phyloP scores from a whole-genome alignment of 2,888 invertebrate species.

The Xylota segnis region DNA sequence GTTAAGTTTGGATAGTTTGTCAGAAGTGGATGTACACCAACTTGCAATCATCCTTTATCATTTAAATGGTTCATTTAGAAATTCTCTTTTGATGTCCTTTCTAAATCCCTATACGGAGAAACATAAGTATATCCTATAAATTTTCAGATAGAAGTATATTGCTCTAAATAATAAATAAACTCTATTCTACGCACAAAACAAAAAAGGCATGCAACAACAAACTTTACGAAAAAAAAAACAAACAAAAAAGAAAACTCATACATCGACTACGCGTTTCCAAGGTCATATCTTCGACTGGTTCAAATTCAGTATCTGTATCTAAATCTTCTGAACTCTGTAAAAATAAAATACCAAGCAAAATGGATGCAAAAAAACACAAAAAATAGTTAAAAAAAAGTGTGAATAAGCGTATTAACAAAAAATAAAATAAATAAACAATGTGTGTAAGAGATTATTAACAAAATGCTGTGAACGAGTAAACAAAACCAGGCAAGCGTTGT shows the following conservation, averaged over 20 bases:
- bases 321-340: constrained; percentile 88
- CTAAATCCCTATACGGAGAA: no score
- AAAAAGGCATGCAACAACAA: constrained; percentile 58
- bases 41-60: no score
- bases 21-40: no score
- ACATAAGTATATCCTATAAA: neutral
- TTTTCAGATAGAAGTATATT: neutral
- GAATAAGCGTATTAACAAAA: constrained; percentile 62
- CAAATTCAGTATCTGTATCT: constrained; percentile 89
- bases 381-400: constrained; percentile 69
- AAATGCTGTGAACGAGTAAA: constrained; percentile 63
- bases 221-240: constrained; percentile 62
- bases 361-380: constrained; percentile 77
- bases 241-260: constrained; percentile 83
- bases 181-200: constrained; percentile 10
- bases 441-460: constrained; percentile 62
- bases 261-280: constrained; percentile 89
- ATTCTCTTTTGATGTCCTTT: no score
- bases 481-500: constrained; percentile 63
- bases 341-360: constrained; percentile 74
- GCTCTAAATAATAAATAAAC: constrained; percentile 27
- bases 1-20: no score
- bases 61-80: no score
- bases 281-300: constrained; percentile 89
- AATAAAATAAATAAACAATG: constrained; percentile 73